phyloP scores from a whole-genome alignment of 2,113 vertebrate genomes.

The Gymnorhina tibicen region DNA sequence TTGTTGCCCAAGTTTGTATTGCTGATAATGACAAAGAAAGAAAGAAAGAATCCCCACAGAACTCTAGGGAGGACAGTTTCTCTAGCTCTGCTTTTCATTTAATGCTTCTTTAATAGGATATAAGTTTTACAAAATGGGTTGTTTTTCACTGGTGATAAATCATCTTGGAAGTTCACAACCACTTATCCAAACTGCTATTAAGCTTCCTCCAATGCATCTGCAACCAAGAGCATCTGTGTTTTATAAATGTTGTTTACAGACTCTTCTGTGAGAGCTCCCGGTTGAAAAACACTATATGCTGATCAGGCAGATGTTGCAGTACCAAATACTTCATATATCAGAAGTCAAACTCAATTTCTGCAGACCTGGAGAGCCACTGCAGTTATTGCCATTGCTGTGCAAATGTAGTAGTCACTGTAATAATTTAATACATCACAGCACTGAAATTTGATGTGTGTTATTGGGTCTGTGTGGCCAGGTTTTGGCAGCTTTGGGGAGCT shows the following conservation, averaged over 20 bases:
- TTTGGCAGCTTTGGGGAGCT: not conserved
- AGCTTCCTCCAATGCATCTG: not conserved
- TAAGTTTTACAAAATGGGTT: not conserved
- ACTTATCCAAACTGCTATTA: not conserved
- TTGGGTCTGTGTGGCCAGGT: not conserved
- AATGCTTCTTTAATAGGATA: not conserved
- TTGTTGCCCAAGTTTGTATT: not conserved
- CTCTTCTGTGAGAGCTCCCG: not conserved
- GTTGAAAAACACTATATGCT: not conserved
- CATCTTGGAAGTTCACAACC: not conserved
- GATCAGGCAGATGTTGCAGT: not conserved
- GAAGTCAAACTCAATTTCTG: not conserved
- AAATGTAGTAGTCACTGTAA: not conserved
- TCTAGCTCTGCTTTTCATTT: not conserved
- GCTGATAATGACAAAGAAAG: not conserved
- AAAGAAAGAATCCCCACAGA: not conserved
- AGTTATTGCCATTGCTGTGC: not conserved
- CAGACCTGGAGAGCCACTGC: not conserved
- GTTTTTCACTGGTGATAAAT: slow-evolving; percentile 6
- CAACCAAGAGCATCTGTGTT: not conserved
- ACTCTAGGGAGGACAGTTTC: not conserved
- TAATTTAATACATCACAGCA: not conserved
- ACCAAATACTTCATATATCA: not conserved
- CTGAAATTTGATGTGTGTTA: not conserved
- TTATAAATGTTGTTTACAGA: slow-evolving; percentile 7